Evolutionary conservation across 2,797 vertebrate genomes (phyloP), one percentile per base, ranked within the genome.

Genomic region (Cyprinella venusta): DNA sequence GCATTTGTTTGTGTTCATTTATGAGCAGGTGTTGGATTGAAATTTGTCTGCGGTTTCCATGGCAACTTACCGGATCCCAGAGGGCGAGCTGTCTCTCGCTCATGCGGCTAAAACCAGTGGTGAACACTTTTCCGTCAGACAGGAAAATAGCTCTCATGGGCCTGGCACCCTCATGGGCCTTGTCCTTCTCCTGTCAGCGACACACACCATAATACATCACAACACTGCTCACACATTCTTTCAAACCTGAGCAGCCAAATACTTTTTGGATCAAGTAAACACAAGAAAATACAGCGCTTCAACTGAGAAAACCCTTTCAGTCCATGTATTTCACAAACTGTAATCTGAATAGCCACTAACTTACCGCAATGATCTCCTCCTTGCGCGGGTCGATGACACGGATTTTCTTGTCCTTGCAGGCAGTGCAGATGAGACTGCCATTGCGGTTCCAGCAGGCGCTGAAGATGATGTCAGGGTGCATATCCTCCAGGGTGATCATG

Each of bases 41-140:
- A 3, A 64, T 61, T 50, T 38, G 26, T 30, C n/a, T 26, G 36
- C 38, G 61, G 36, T 79, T 38, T 74, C 67, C 65, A 6, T 56
- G 12, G 33, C 87, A 38, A 85, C 93, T 18, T 92, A 99, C 98
- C 48, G 90, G 91, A 86, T 97, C 97, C 98, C 98, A 99, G 79
- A 99, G 97, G 0, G 96, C 96, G 1, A 99, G 92, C 88, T 99
- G 98, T 87, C 98, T 93, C 88, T 99, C 98, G 0, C 98, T 99
- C 97, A 98, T 98, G 90, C 98, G 98, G 88, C 97, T 98, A 92
- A 99, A 99, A 3, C 98, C 98, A 0, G 98, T 99, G 67, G 97
- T 98, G 90, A 99, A 97, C 90, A 99, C 88, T 4, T 97, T 98
- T n/a, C 97, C 97, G 0, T 99, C 96, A 0, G 96, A 87, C 24